phyloP scores from a whole-genome alignment of 2,797 vertebrate genomes.

The Syngnathus acus region DNA sequence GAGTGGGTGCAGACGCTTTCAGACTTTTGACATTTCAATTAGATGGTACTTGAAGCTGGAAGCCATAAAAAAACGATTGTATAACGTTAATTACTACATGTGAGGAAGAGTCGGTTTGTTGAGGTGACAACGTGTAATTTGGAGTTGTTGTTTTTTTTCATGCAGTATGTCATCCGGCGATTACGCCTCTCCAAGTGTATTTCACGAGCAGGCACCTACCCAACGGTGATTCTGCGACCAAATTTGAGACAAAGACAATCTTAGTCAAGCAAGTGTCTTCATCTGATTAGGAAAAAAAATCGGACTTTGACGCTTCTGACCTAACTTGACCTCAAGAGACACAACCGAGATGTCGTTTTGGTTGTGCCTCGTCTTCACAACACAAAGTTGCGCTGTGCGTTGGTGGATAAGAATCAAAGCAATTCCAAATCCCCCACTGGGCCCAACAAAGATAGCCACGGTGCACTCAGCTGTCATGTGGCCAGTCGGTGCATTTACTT shows the following conservation, averaged over 20 bases:
- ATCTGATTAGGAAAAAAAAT: too few species aligned
- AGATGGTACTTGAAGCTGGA: conserved; percentile 33
- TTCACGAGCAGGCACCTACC: conserved; percentile 40
- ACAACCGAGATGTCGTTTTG: neutral
- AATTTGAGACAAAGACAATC: conserved; percentile 18
- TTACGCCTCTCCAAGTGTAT: conserved; percentile 41
- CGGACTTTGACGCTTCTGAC: too few species aligned
- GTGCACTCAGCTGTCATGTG: conserved; percentile 34
- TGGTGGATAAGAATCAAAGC: neutral
- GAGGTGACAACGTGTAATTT: conserved; percentile 63
- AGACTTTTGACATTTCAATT: conserved; percentile 63
- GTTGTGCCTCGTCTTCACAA: neutral
- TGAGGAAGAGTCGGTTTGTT: conserved; percentile 30
- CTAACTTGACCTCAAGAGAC: too few species aligned
- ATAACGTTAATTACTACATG: conserved; percentile 50
- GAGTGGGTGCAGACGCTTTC: conserved; percentile 43
- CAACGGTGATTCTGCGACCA: conserved; percentile 35
- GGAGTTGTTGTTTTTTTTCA: conserved; percentile 34
- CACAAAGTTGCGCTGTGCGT: neutral
- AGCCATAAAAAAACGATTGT: conserved; percentile 33
- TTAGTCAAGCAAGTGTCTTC: too few species aligned
- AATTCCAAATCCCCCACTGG: conserved; percentile 3
- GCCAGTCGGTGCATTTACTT: neutral
- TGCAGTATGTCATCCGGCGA: conserved; percentile 42
- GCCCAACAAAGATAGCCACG: conserved; percentile 15